Evolutionary conservation across 2,113 vertebrate genomes (phyloP), one percentile per base, ranked within the genome.

Genomic region (Phycodurus eques): DNA sequence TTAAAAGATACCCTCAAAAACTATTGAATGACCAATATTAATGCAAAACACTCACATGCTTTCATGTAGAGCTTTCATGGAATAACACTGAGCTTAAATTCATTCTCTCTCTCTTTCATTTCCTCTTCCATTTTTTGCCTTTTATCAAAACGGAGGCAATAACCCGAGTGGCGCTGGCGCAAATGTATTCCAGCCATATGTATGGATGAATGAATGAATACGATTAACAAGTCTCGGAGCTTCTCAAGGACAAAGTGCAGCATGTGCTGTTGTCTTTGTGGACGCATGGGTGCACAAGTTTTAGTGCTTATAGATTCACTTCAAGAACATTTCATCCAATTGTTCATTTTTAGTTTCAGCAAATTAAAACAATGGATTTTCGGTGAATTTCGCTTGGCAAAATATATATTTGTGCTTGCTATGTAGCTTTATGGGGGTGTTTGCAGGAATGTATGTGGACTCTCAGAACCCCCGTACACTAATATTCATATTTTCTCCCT

Each of bases 221-320:
- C 85, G 80, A 87, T 88, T 89, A 88, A 56, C 69, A 81, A 72
- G 80, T 80, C 83, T 78, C 68, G 78, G 79, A 73, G 71, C 65
- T 73, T 89, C 76, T 91, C 87, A 92, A 92, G 89, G 91, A 91
- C 89, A 90, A 88, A 88, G 80, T 72, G 67, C 66, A 19, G 57
- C 64, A 61, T 49, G 42, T 59, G 57, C 49, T 70, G 49, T 51
- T 74, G 65, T 68, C 9, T 6, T 68, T 68, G 8, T 54, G 10
- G 15, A 35, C 1, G 7, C 49, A 20, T 39, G 47, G 3, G 66
- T 49, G 47, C 66, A 33, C 66, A 19, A 10, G 19, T 31, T 27
- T 2, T 20, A 15, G 22, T 43, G 17, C 15, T 62, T 43, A 39
- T 42, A 35, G 14, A 17, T 62, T 39, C 12, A 3, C n/a, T 27